Conservation (phyloP, 2,113 vertebrate genomes). For the Isichthys henryi region DNA sequence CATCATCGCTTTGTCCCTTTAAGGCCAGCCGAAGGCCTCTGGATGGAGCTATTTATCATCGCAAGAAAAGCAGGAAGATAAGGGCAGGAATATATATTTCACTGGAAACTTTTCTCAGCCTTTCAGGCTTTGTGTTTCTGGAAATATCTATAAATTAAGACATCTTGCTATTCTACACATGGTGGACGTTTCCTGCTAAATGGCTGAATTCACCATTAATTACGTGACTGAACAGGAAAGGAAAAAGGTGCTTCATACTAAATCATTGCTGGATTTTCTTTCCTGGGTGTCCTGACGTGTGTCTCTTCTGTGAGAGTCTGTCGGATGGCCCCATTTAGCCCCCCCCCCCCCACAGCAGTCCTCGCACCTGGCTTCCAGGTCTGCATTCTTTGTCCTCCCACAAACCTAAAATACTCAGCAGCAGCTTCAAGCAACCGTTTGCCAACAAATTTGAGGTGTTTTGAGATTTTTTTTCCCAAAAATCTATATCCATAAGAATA, state of each 20-base stretch:
- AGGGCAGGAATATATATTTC: constrained; percentile 56
- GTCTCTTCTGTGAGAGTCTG: background rate
- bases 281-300: background rate
- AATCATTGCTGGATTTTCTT: background rate
- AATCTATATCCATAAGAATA: background rate
- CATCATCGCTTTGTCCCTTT: constrained; percentile 71
- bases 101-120: constrained; percentile 41
- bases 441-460: background rate
- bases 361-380: background rate
- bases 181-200: constrained; percentile 12
- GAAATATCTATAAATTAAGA: constrained; percentile 5
- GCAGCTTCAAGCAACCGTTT: background rate
- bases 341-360: background rate
- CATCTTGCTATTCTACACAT: constrained; percentile 16
- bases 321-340: background rate
- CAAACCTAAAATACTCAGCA: background rate
- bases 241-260: background rate
- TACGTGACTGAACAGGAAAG: background rate
- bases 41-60: constrained; percentile 68
- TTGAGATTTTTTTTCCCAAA: background rate
- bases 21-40: constrained; percentile 61
- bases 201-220: background rate
- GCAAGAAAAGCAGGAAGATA: constrained; percentile 44
- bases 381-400: background rate
- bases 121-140: constrained; percentile 5